Percentiles rank a stretch among this genome's conserved stretches.
These are phyloP conservation scores for Tragelaphus scriptus DNA, from an alignment of 2,113 vertebrate species.

Conservation along the genomic window DNA sequence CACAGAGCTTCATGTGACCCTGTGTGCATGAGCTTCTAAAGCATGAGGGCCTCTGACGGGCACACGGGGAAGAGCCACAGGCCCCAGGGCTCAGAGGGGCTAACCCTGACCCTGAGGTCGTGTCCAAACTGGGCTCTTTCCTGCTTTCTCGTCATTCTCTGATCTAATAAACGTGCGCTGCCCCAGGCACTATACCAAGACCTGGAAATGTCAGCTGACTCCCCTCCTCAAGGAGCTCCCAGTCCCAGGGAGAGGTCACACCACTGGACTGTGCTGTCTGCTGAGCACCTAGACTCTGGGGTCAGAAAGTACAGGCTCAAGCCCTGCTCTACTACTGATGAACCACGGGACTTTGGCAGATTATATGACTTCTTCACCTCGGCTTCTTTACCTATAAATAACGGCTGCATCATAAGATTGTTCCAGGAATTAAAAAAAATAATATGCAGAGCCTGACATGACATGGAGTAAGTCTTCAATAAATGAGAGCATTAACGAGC, in stretches of 20 bases:
- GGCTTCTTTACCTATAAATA: neutral
- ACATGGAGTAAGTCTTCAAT: neutral
- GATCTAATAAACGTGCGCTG: neutral
- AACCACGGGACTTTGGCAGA: neutral
- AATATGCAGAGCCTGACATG: neutral
- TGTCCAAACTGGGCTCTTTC: neutral
- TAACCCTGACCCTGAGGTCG: neutral
- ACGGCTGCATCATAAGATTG: neutral
- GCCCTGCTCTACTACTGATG: neutral
- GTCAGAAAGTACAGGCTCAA: neutral
- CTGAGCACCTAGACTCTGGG: neutral
- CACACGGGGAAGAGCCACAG: neutral
- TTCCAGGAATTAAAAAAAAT: neutral
- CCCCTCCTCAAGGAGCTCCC: no score
- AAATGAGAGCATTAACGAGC: neutral
- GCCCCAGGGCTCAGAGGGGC: neutral
- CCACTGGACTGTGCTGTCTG: neutral
- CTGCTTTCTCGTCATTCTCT: neutral
- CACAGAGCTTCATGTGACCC: neutral
- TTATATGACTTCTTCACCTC: neutral
- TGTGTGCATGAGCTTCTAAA: neutral
- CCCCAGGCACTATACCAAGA: neutral
- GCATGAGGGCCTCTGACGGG: neutral
- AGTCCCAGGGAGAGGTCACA: neutral
- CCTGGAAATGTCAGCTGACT: neutral